A percentile compares a stretch with the other conserved stretches of the same genome.
These are phyloP conservation scores for Monodelphis domestica DNA, from an alignment of 2,797 vertebrate genomes.

Conservation along the genomic window DNA sequence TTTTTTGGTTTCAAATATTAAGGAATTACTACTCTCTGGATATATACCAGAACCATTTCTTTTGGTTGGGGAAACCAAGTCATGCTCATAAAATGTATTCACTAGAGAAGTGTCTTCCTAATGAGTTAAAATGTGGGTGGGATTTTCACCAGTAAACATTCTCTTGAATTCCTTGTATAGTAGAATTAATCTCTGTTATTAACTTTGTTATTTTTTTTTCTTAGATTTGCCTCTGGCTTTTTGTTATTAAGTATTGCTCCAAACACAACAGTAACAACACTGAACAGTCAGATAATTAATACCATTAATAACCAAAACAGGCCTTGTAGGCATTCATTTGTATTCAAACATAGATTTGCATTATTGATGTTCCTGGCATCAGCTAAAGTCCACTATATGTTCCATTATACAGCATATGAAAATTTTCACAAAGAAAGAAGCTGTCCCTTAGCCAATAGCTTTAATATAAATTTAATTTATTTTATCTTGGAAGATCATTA, in stretches of 20 bases:
- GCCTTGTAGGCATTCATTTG: conserved; percentile 65
- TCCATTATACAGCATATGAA: conserved; percentile 64
- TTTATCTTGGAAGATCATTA: conserved; percentile 63
- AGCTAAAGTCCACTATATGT: conserved; percentile 34
- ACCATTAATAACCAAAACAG: conserved; percentile 75
- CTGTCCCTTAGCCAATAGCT: conserved; percentile 62
- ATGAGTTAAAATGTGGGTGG: neutral
- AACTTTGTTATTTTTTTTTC: conserved; percentile 30
- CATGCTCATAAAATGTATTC: neutral
- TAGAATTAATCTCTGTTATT: conserved; percentile 49
- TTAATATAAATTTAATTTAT: conserved; percentile 65
- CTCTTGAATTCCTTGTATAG: conserved; percentile 23
- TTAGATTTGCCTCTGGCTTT: conserved; percentile 36
- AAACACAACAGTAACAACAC: conserved; percentile 27
- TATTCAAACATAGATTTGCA: conserved; percentile 63
- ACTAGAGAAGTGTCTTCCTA: neutral
- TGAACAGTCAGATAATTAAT: conserved; percentile 76
- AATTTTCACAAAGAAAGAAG: conserved; percentile 43
- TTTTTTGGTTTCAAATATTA: neutral
- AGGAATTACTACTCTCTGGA: conserved; percentile 17
- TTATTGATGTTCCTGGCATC: conserved; percentile 67
- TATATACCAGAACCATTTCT: neutral
- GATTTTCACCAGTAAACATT: neutral
- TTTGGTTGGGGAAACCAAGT: conserved; percentile 31
- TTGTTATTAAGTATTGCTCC: conserved; percentile 56